Evolutionary conservation across 53 echinoderm and acorn worm genomes (phyloP).

Genomic region (Actinopyga echinites): DNA sequence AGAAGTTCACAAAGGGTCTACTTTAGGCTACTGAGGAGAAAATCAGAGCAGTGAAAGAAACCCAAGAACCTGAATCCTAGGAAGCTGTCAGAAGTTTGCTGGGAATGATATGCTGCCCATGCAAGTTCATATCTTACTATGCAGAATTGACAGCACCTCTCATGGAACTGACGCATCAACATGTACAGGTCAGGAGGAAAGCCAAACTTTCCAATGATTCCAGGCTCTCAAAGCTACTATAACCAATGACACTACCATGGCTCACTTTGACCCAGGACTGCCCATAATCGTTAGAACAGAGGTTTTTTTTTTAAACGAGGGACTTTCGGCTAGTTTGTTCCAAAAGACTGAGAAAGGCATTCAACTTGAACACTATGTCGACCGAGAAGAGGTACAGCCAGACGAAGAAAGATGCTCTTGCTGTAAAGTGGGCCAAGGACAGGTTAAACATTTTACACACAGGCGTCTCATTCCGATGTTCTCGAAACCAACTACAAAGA

Average conservation of each 20-base stretch:
- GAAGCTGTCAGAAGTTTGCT: constrained; percentile 63
- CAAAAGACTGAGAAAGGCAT: no score
- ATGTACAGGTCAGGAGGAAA: no score
- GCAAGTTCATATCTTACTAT: no score
- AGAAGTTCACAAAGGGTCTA: neutral
- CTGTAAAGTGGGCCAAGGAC: no score
- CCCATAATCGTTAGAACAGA: constrained; percentile 52
- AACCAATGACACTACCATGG: constrained; percentile 37
- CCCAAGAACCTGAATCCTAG: constrained; percentile 45
- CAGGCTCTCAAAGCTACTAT: constrained; percentile 21
- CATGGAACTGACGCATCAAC: no score
- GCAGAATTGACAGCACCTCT: no score
- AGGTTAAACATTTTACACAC: constrained; percentile 20
- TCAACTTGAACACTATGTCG: no score
- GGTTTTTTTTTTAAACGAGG: constrained; percentile 45
- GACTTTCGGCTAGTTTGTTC: neutral
- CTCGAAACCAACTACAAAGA: constrained; percentile 47
- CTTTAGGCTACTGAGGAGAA: neutral
- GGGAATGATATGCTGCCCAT: constrained; percentile 68
- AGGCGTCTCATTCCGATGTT: constrained; percentile 32
- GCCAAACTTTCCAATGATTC: no score
- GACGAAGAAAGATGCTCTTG: no score
- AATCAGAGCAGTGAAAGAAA: constrained; percentile 60
- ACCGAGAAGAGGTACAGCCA: no score
- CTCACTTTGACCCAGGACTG: constrained; percentile 40